These are phyloP conservation scores for Charina bottae DNA, from an alignment of 2,113 vertebrate genomes.

Conservation along the genomic window DNA sequence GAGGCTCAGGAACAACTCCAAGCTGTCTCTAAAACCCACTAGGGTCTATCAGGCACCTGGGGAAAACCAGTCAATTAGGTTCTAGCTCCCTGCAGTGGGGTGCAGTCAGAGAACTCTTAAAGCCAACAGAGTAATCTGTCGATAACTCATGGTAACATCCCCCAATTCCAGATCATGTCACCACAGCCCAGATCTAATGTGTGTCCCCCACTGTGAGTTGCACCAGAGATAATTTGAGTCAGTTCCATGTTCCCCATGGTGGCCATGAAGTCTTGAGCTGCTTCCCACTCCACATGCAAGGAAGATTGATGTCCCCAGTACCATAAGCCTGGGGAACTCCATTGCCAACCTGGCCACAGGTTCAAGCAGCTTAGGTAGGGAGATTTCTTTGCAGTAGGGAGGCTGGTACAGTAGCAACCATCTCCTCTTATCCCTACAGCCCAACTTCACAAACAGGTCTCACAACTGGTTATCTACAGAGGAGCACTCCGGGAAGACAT, in stretches of 20 bases:
- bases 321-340: background rate
- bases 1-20: background rate
- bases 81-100: background rate
- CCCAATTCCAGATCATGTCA: background rate
- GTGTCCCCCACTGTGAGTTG: background rate
- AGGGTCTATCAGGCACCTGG: too few relatives aligned
- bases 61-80: background rate
- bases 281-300: background rate
- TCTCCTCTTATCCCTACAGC: background rate
- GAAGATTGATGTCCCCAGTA: background rate
- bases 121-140: background rate
- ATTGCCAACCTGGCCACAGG: background rate
- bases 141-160: background rate
- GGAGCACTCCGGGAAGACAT: background rate
- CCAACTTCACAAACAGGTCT: background rate
- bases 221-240: background rate
- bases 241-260: background rate
- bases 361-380: background rate
- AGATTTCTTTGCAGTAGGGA: background rate
- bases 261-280: background rate
- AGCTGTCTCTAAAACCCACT: background rate
- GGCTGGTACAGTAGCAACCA: background rate
- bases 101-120: background rate
- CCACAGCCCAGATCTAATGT: background rate
- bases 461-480: background rate